Evolutionary conservation across 23 tunicate genomes (phyloP), one percentile per base, ranked within the genome.

Genomic region (Oikopleura vanhoeffeni): DNA sequence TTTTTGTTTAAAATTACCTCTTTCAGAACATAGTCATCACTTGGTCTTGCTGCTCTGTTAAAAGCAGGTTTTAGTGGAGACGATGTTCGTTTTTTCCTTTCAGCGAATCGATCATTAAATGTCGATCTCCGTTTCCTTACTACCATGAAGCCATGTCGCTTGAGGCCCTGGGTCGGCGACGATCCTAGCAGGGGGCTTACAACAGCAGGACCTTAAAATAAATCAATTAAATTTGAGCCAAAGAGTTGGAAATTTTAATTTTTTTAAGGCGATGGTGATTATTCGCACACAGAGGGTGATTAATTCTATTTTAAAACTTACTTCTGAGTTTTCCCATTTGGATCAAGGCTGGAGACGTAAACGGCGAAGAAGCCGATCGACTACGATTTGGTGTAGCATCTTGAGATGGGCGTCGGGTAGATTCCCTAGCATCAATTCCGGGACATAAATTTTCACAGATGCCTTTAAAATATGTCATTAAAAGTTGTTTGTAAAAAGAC

Each of bases 141-240:
- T 33, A 71, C 79, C 35, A 13, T 71, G 38, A 71, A 71, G 34
- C 79, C 79, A 38, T 13, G 79, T 2, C 79, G 34, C 35, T 71
- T 71, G 34, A 71, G 38, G 3, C 79, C 79, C 79, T 71, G 27
- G 79, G 79, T 71, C 34, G 79, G 79, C 3, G 79, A 71, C 32
- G 79, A 24, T 33, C 79, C 79, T 3, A 30, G 32, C 79, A 71
- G 35, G 27, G 79, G 79, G 34, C 79, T 71, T 33, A 71, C 34
- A 49, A 49, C 64, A 8, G 64, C 64, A 13, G 79, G 79, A 32
- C 79, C 35, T 71, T 2, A 71, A 71, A 38, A 49, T n/a, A n/a
- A n/a, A n/a, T n/a, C n/a, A n/a, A n/a, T n/a, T n/a, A n/a, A n/a
- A n/a, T n/a, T n/a, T n/a, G n/a, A n/a, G n/a, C n/a, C n/a, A n/a